These are phyloP conservation scores for Seira ritae DNA, from an alignment of 2,888 invertebrate genomes.

Conservation along the genomic window DNA sequence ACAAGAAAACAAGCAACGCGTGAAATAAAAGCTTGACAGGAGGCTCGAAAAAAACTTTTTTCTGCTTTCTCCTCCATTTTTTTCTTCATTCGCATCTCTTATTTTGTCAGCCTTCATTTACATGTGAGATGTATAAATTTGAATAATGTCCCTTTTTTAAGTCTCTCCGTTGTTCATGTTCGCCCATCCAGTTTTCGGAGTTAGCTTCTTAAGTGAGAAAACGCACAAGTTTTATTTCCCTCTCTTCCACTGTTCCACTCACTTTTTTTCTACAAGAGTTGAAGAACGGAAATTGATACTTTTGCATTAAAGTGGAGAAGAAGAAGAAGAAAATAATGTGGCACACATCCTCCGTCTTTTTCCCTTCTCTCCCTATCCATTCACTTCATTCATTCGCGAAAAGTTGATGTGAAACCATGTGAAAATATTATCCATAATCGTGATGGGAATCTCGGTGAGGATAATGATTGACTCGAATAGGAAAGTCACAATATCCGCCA, in stretches of 20 bases:
- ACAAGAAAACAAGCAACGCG: conserved; percentile 29
- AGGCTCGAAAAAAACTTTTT: conserved; percentile 27
- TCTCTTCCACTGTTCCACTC: neutral
- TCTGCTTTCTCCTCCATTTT: neutral
- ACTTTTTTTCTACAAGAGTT: neutral
- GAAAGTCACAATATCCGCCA: conserved; percentile 19
- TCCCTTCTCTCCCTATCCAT: neutral
- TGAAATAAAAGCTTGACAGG: conserved; percentile 29
- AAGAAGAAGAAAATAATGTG: conserved; percentile 32
- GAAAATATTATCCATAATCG: conserved; percentile 55
- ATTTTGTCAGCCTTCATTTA: conserved; percentile 57
- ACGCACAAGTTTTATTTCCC: conserved; percentile 15
- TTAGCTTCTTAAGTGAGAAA: conserved; percentile 6
- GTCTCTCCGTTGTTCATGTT: neutral
- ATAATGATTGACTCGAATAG: conserved; percentile 50
- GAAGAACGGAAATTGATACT: conserved; percentile 60
- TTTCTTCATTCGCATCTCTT: conserved; percentile 18
- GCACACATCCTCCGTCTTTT: conserved; percentile 25
- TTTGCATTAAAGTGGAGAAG: conserved; percentile 37
- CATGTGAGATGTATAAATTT: conserved; percentile 59
- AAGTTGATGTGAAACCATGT: conserved; percentile 57
- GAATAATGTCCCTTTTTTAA: conserved; percentile 54
- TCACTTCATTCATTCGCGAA: conserved; percentile 5
- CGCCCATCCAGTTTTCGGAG: conserved; percentile 5
- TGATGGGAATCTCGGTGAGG: conserved; percentile 42